Evolutionary conservation across 2,888 invertebrate genomes (phyloP).

Genomic region (Ecdyonurus torrentis): DNA sequence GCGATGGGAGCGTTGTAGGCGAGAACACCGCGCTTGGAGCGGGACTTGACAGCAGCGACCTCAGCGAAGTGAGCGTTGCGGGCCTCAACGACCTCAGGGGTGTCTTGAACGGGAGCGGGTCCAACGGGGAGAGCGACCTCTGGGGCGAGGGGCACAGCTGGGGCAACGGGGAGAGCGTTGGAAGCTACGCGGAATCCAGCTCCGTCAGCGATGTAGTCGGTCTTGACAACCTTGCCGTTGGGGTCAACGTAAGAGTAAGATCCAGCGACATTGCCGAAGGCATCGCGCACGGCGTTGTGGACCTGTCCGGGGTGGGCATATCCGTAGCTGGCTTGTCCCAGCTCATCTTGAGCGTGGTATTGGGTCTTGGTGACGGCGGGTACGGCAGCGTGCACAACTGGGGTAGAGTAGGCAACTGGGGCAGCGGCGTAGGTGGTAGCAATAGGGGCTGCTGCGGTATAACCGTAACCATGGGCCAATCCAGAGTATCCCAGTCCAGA

Average conservation of each 20-base stretch:
- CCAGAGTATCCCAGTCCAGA: too few relatives aligned
- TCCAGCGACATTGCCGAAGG: constrained; percentile 26
- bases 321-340: constrained; percentile 26
- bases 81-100: constrained; percentile 25
- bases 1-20: constrained; percentile 1
- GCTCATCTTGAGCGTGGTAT: constrained; percentile 19
- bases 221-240: constrained; percentile 23
- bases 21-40: constrained; percentile 11
- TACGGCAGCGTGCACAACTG: constrained; percentile 4
- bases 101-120: constrained; percentile 16
- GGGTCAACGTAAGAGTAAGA: constrained; percentile 30
- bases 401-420: constrained; percentile 5
- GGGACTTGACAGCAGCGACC: constrained; percentile 22
- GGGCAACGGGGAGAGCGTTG: constrained; percentile 25
- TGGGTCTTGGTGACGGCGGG: constrained; percentile 11
- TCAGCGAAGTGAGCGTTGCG: constrained; percentile 27
- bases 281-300: constrained; percentile 25
- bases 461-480: constrained; percentile 8
- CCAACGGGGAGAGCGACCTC: constrained; percentile 12
- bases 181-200: constrained; percentile 27
- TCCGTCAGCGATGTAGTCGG: constrained; percentile 29
- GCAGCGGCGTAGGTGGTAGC: constrained; percentile 10
- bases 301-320: constrained; percentile 25
- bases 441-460: not conserved
- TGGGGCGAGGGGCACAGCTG: constrained; percentile 14